These are phyloP conservation scores for Oryzias melastigma DNA, from an alignment of 2,113 vertebrate species.

Conservation along the genomic window DNA sequence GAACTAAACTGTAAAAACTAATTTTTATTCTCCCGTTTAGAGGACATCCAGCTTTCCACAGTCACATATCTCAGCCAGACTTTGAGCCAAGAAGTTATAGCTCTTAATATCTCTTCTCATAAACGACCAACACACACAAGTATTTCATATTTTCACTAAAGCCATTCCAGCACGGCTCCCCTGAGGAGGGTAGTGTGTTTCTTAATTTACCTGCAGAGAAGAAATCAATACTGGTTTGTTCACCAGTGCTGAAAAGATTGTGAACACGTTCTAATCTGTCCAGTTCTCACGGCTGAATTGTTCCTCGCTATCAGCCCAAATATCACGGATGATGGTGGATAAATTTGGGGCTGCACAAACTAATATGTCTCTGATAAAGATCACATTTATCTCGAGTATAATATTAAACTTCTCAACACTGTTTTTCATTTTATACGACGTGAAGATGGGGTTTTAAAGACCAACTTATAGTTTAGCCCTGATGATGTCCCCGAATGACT, in stretches of 20 bases:
- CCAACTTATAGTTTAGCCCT: too few species aligned
- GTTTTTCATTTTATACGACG: too few species aligned
- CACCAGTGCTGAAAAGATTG: conserved; percentile 45
- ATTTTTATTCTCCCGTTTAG: too few species aligned
- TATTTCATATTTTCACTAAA: conserved; percentile 58
- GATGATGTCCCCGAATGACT: too few species aligned
- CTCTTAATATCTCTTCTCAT: conserved; percentile 11
- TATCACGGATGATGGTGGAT: conserved; percentile 30
- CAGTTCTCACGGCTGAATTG: conserved; percentile 52
- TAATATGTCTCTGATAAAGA: conserved; percentile 5
- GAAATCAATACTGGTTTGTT: conserved; percentile 68
- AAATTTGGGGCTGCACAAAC: not conserved
- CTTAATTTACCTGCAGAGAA: conserved; percentile 66
- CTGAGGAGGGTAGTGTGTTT: conserved; percentile 42
- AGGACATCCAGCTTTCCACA: not conserved
- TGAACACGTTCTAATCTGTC: conserved; percentile 48
- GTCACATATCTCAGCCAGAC: conserved; percentile 58
- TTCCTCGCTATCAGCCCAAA: conserved; percentile 49
- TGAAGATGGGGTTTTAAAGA: too few species aligned
- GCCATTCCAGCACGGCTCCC: conserved; percentile 28
- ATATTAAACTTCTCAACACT: too few species aligned
- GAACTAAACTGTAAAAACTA: too few species aligned
- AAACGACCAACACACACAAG: conserved; percentile 5
- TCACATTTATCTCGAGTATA: not conserved
- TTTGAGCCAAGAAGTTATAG: conserved; percentile 35